These are phyloP conservation scores for Carlito syrichta DNA, from an alignment of 2,113 vertebrate genomes.

Conservation along the genomic window DNA sequence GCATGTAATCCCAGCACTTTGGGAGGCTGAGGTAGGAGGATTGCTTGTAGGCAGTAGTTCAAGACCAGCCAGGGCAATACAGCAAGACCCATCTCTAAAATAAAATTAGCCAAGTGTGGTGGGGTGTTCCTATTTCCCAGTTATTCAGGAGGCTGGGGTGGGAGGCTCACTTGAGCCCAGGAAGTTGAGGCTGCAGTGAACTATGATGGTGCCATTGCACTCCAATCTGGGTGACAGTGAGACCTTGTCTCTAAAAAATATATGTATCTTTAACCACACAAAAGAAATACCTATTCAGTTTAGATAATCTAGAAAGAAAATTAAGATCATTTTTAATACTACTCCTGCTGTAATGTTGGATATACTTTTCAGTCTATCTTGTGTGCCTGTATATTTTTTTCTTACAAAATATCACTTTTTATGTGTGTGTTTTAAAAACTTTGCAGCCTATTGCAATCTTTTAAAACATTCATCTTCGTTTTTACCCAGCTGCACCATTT, in stretches of 20 bases:
- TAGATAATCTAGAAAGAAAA: not conserved
- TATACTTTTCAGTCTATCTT: not conserved
- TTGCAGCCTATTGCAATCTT: not conserved
- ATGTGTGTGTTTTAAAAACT: not conserved
- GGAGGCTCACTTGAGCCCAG: too few species aligned
- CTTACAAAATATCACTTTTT: not conserved
- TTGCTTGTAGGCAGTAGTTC: too few species aligned
- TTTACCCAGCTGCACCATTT: too few species aligned
- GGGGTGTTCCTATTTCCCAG: not conserved
- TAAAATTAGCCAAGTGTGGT: not conserved
- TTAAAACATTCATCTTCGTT: not conserved
- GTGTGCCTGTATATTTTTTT: not conserved
- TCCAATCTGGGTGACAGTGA: too few species aligned
- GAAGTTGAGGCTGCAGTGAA: too few species aligned
- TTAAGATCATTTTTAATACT: not conserved
- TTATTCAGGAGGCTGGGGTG: too few species aligned
- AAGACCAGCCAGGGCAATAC: too few species aligned
- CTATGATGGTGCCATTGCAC: too few species aligned
- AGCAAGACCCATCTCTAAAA: too few species aligned
- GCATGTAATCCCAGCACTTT: too few species aligned
- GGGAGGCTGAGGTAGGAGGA: too few species aligned
- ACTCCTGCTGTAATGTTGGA: not conserved
- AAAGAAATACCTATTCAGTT: not conserved
- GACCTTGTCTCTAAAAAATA: too few species aligned
- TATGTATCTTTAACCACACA: not conserved